Base-by-base conservation (phyloP, 1,140 invertebrate genomes). In the Plectus sambesii region DNA sequence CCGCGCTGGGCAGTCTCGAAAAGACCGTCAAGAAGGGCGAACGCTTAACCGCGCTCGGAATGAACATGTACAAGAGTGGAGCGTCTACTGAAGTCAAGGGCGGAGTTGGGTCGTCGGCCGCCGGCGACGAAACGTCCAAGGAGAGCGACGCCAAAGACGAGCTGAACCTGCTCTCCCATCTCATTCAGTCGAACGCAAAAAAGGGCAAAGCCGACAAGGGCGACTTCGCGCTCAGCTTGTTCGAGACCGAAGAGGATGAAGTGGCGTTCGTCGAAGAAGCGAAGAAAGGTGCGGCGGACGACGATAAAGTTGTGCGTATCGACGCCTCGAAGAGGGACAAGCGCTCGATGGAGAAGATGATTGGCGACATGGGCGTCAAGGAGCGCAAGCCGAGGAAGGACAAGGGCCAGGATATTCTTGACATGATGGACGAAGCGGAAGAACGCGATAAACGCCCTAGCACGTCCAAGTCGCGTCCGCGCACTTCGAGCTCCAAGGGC, bases 391-490 rank as follows among this genome's bases (percentile, higher is more conserved):
- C 22, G 40, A 58, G 49, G 41, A 55, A 43, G 19, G 26, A 15
- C 4, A 63, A 56, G 45, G 58, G 48, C 3, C 45, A 37, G 9
- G 33, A 56, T 55, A 55, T 66, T 42, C 40, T 66, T 44, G 48
- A 68, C 23, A 49, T 66, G 56, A 53, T 66, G 59, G 63, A 66
- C 43, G 60, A 66, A 30, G 51, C 60, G 0, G 47, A n/a, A n/a
- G n/a, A n/a, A n/a, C n/a, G 27, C 4, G 44, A 42, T 8, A 38
- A 45, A 26, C 39, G 39, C 3, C 12, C 5, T 3, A 49, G 15
- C 4, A 48, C 12, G 8, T 15, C 17, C n/a, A 26, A 37, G 26
- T 12, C 27, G 20, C 27, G 1, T n/a, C 49, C 35, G 25, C 26
- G 33, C 17, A 42, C 54, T 8, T 27, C n/a, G 15, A 27, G 35